A percentile compares a stretch with the other conserved stretches of the same genome.
Conservation (phyloP, 2,888 invertebrate genomes). For the Mythimna impura region DNA sequence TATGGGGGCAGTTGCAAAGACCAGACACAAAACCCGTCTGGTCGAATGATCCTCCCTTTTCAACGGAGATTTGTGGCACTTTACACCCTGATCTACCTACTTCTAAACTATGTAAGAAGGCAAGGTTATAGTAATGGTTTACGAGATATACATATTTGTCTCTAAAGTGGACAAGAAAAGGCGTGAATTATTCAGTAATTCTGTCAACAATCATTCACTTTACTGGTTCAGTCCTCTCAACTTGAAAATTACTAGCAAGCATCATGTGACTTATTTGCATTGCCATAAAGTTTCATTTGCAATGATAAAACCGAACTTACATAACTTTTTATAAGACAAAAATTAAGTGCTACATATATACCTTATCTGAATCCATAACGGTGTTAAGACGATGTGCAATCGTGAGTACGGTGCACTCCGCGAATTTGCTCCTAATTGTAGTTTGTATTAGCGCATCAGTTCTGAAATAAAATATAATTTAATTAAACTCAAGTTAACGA, state of each 20-base stretch:
- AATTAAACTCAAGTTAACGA: not conserved
- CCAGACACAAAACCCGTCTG: too few relatives aligned
- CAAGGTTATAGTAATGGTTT: not conserved
- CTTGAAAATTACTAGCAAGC: not conserved
- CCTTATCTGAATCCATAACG: slow-evolving; percentile 96
- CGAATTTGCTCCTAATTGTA: slow-evolving; percentile 94
- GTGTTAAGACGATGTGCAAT: slow-evolving; percentile 96
- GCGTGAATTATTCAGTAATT: not conserved
- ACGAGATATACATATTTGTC: not conserved
- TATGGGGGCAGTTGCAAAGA: too few relatives aligned
- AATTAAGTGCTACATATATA: slow-evolving; percentile 65
- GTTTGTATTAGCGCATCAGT: slow-evolving; percentile 95
- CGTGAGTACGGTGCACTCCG: slow-evolving; percentile 95
- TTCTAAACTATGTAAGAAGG: not conserved
- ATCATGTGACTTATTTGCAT: not conserved
- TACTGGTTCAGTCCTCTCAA: not conserved
- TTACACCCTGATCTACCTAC: too few relatives aligned
- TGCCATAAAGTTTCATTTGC: not conserved
- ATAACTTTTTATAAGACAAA: too few relatives aligned
- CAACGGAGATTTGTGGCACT: too few relatives aligned
- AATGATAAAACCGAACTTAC: not conserved
- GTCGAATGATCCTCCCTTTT: too few relatives aligned
- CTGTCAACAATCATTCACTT: not conserved
- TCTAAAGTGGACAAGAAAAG: too few relatives aligned
- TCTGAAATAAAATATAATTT: slow-evolving; percentile 80